phyloP scores from a whole-genome alignment of 2,888 invertebrate species.

The Deilephila elpenor region DNA sequence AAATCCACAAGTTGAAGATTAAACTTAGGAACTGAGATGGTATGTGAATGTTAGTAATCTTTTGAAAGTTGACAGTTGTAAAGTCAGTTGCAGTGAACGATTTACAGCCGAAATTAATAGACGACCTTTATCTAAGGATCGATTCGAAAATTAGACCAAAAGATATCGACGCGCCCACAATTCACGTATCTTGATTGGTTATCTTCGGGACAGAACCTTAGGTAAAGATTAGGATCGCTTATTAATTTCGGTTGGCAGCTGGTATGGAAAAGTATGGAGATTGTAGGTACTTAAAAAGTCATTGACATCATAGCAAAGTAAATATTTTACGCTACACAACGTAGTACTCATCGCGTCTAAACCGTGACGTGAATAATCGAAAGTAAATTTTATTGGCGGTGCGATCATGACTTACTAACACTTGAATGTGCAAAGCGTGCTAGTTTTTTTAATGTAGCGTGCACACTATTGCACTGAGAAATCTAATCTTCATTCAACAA shows the following conservation, averaged over 20 bases:
- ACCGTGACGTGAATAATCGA: conserved; percentile 6
- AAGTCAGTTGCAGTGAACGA: no score
- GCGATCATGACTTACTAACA: conserved; percentile 16
- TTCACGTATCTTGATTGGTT: background rate
- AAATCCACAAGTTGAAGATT: no score
- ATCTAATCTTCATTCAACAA: conserved; percentile 2
- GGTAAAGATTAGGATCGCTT: no score
- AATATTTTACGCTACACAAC: background rate
- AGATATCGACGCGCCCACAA: background rate
- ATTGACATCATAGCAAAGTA: background rate
- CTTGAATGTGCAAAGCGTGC: background rate
- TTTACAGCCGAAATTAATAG: no score
- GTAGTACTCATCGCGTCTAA: background rate
- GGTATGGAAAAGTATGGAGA: no score
- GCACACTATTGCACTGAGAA: background rate
- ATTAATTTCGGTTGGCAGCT: no score
- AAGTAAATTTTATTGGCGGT: conserved; percentile 1
- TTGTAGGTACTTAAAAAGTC: background rate
- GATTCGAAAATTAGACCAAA: background rate
- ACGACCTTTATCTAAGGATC: no score
- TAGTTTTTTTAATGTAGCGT: background rate
- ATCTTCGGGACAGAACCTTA: no score
- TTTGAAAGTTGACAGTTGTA: no score
- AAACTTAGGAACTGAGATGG: no score
- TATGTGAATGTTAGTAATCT: no score